phyloP scores from a whole-genome alignment of 1,140 invertebrate genomes.

The Xylocopa sonorina region DNA sequence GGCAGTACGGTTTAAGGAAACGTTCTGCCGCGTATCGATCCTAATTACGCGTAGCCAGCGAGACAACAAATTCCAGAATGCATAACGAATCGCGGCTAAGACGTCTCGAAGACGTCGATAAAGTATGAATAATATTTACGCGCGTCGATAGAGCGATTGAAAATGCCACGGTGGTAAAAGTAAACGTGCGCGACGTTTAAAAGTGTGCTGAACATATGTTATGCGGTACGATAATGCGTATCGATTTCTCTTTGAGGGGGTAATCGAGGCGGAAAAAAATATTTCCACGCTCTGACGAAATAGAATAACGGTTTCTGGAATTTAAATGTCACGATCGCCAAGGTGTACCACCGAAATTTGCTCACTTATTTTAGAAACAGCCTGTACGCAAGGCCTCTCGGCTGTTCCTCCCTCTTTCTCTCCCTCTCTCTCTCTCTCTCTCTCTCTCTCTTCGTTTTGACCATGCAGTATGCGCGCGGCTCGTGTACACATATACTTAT shows the following conservation, averaged over 20 bases:
- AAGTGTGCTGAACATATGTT: too few species aligned
- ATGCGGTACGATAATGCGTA: too few species aligned
- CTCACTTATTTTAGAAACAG: slow-evolving; percentile 3
- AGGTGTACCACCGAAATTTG: background rate
- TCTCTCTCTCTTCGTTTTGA: slow-evolving; percentile 6
- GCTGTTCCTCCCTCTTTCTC: slow-evolving; percentile 12
- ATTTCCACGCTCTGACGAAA: too few species aligned
- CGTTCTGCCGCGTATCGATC: background rate
- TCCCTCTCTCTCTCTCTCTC: slow-evolving; percentile 12
- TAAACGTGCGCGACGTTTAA: too few species aligned
- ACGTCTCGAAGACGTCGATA: background rate
- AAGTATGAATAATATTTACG: background rate
- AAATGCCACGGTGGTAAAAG: background rate
- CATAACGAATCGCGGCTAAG: too few species aligned
- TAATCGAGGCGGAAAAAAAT: too few species aligned
- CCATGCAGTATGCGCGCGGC: slow-evolving; percentile 18
- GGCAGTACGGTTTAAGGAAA: too few species aligned
- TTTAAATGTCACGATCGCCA: too few species aligned
- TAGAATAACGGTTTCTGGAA: too few species aligned
- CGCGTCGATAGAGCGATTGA: background rate
- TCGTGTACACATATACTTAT: slow-evolving; percentile 5
- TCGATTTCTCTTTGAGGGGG: too few species aligned
- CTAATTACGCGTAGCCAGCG: background rate
- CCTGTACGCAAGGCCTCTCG: slow-evolving; percentile 22
- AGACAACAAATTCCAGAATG: too few species aligned